These are phyloP conservation scores for Crepidodera aurea DNA, from an alignment of 2,888 invertebrate genomes.

Conservation along the genomic window DNA sequence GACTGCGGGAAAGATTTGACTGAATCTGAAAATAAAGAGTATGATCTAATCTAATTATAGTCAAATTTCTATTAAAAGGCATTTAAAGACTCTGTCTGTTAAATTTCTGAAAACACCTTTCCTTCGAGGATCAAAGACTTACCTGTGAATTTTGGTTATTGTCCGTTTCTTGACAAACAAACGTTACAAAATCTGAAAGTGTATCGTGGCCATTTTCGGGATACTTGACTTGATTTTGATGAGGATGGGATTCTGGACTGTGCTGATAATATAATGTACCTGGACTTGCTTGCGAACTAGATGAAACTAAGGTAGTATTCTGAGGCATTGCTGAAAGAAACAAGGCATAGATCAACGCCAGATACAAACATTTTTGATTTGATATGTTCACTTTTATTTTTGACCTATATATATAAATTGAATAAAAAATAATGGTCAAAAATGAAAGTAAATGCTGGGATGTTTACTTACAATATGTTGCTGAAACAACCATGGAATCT, in stretches of 20 bases:
- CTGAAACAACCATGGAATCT: constrained; percentile 75
- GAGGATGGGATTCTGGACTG: constrained; percentile 66
- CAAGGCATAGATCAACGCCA: too few species aligned
- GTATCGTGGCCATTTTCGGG: constrained; percentile 90
- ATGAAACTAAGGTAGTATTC: constrained; percentile 63
- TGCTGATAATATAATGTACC: constrained; percentile 66
- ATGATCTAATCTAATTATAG: too few species aligned
- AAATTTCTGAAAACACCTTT: too few species aligned
- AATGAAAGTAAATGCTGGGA: too few species aligned
- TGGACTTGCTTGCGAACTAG: constrained; percentile 66
- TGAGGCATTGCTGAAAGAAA: constrained; percentile 61
- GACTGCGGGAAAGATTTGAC: constrained; percentile 70
- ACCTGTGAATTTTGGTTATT: constrained; percentile 80
- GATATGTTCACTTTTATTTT: too few species aligned
- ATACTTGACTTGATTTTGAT: constrained; percentile 69
- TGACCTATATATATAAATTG: too few species aligned
- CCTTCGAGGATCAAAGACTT: too few species aligned
- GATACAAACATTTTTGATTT: too few species aligned
- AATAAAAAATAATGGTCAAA: too few species aligned
- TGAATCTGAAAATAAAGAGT: constrained; percentile 63
- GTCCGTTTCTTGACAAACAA: constrained; percentile 94
- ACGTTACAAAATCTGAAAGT: constrained; percentile 94
- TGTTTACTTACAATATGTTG: constrained; percentile 82
- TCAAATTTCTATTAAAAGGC: too few species aligned
- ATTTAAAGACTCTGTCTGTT: too few species aligned